phyloP scores from a whole-genome alignment of 2,888 invertebrate species.

The Myopa testacea region DNA sequence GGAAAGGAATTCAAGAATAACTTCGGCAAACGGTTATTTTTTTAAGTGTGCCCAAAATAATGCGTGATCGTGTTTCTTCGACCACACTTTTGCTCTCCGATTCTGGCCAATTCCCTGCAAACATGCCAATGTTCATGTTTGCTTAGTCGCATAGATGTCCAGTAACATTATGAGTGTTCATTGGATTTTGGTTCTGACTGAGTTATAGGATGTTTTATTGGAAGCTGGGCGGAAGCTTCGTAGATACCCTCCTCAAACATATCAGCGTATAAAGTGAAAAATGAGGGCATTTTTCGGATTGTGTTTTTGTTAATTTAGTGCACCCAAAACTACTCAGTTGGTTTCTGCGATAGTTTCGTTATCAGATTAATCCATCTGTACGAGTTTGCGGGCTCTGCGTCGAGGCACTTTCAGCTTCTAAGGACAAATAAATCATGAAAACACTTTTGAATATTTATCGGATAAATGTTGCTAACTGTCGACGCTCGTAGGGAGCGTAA shows the following conservation, averaged over 20 bases:
- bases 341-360: not conserved
- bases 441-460: constrained; percentile 36
- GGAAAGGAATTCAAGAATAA: no score
- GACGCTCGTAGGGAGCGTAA: constrained; percentile 7
- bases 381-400: not conserved
- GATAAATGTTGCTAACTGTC: constrained; percentile 15
- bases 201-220: not conserved
- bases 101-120: not conserved
- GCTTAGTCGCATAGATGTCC: constrained; percentile 23
- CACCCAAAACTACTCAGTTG: no score
- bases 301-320: no score
- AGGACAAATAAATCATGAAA: constrained; percentile 26
- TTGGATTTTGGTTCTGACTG: not conserved
- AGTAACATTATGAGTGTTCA: not conserved
- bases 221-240: no score
- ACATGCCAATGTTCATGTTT: constrained; percentile 36
- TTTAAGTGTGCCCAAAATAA: not conserved
- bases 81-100: constrained; percentile 22
- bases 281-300: no score
- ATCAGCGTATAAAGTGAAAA: no score
- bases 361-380: not conserved
- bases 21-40: no score
- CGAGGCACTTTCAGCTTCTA: no score
- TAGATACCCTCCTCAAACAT: no score
- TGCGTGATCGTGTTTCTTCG: not conserved